A percentile compares a stretch with the other conserved stretches of the same genome.
Evolutionary conservation across 37 sponge, comb jelly and placozoan species (phyloP).

Genomic region (Ephydatia muelleri): DNA sequence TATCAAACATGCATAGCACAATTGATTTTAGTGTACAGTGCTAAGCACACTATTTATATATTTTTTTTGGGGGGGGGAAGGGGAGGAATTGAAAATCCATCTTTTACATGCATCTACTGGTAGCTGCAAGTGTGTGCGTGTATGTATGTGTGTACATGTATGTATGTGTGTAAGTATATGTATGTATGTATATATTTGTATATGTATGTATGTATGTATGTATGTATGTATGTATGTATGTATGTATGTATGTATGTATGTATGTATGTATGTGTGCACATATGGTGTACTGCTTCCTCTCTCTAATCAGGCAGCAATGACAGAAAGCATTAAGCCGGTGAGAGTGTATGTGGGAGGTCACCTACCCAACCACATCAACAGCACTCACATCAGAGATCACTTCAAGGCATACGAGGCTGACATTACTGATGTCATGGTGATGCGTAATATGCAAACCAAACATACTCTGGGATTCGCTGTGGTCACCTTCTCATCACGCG

Average conservation of each 20-base stretch:
- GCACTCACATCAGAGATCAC: conserved; percentile 29
- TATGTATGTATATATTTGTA: not conserved
- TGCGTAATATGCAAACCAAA: conserved; percentile 11
- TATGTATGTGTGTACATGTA: no score
- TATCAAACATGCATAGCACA: no score
- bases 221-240: no score
- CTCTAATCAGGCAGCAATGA: no score
- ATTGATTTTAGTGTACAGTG: no score
- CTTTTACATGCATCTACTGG: no score
- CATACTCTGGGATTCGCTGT: conserved; percentile 34
- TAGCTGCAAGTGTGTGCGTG: no score
- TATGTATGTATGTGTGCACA: no score
- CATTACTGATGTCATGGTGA: conserved; percentile 6
- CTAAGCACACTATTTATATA: no score
- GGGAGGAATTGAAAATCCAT: no score
- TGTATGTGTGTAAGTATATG: not conserved
- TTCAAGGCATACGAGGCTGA: not conserved
- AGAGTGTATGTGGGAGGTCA: conserved; percentile 5
- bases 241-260: not conserved
- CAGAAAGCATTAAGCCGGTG: not conserved
- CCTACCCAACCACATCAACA: conserved; percentile 19
- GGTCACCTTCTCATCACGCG: conserved; percentile 10
- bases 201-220: not conserved
- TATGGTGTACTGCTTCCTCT: no score
- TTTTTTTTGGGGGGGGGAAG: no score